Percentiles rank a stretch among this genome's conserved stretches.
Conservation (phyloP, 2,797 vertebrate genomes). For the Coccyzus lansbergi region DNA sequence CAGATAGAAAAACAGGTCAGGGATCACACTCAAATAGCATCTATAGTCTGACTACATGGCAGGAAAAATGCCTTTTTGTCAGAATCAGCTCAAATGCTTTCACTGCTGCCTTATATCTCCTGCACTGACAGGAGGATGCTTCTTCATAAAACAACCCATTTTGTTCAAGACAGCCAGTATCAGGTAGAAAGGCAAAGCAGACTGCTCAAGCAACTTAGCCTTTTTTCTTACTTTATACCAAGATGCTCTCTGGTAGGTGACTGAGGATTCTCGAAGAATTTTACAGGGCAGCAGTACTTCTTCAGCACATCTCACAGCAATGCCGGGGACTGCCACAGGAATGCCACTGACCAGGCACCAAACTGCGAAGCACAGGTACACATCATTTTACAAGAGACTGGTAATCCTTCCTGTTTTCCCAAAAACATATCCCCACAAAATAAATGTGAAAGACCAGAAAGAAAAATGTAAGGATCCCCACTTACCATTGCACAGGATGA, state of each 20-base stretch:
- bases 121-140: background rate
- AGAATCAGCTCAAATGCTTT: background rate
- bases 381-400: background rate
- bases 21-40: background rate
- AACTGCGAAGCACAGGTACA: constrained; percentile 68
- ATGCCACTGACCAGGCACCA: constrained; percentile 41
- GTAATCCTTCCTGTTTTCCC: background rate
- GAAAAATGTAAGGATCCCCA: background rate
- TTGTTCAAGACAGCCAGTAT: background rate
- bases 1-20: background rate
- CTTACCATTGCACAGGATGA: constrained; percentile 73
- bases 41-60: background rate
- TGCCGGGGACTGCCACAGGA: background rate
- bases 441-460: background rate
- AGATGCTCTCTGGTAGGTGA: constrained; percentile 27
- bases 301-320: constrained; percentile 70
- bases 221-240: constrained; percentile 75
- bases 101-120: background rate
- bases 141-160: background rate
- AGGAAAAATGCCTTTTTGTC: accelerated
- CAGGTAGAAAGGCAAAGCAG: background rate
- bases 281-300: constrained; percentile 73
- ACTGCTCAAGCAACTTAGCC: background rate
- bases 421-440: background rate
- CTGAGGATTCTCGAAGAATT: constrained; percentile 29